A percentile compares a stretch with the other conserved stretches of the same genome.
Evolutionary conservation across 2,797 vertebrate genomes (phyloP).

Genomic region (Clarias fuscus): DNA sequence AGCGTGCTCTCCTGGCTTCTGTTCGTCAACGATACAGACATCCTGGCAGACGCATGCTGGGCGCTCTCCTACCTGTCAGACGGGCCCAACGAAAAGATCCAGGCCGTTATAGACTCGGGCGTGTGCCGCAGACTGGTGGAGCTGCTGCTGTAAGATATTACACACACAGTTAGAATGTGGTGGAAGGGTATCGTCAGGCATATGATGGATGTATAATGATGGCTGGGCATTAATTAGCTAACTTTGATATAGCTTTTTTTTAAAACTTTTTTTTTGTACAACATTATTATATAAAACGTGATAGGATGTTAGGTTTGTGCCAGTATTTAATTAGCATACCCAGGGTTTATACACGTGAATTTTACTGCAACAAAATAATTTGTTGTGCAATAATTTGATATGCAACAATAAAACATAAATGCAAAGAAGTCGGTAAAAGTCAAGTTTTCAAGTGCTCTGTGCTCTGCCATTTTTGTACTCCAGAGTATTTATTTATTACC

Average conservation of each 20-base stretch:
- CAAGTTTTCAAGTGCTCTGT: too few species aligned
- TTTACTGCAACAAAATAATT: too few species aligned
- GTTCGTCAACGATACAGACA: conserved; percentile 94
- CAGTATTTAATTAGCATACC: neutral
- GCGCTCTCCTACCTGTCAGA: conserved; percentile 95
- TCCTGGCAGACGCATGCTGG: conserved; percentile 96
- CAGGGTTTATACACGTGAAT: too few species aligned
- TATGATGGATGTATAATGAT: neutral
- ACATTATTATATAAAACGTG: too few species aligned
- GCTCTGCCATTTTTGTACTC: too few species aligned
- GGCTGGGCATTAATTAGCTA: neutral
- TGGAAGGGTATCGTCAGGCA: neutral
- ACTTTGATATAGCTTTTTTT: neutral
- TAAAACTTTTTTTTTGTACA: neutral
- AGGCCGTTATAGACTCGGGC: conserved; percentile 96
- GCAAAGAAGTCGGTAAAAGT: too few species aligned
- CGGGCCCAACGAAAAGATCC: conserved; percentile 97
- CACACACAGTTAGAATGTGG: neutral
- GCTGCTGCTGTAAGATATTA: conserved; percentile 85
- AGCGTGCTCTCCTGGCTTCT: conserved; percentile 94
- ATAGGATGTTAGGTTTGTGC: neutral
- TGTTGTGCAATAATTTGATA: too few species aligned
- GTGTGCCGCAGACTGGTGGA: conserved; percentile 95
- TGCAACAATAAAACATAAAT: too few species aligned
- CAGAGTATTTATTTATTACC: too few species aligned